Conservation (phyloP, 2,113 vertebrate species). For the Perccottus glenii region DNA sequence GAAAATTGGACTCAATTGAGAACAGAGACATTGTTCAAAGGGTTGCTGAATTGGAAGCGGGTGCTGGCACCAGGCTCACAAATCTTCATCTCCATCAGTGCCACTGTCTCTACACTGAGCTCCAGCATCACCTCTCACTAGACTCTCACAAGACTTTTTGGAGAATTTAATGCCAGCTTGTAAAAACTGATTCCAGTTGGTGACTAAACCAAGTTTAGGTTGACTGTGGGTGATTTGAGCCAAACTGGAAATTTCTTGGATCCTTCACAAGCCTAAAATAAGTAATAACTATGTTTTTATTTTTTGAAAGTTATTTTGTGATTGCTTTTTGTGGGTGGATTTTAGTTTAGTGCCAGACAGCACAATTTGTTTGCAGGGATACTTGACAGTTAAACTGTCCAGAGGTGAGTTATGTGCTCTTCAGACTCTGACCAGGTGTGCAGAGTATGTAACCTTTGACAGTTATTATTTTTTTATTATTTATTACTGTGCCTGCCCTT, state of each 20-base stretch:
- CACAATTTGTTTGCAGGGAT: constrained; percentile 47
- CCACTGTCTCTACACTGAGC: constrained; percentile 32
- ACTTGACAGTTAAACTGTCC: constrained; percentile 64
- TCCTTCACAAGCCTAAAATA: constrained; percentile 15
- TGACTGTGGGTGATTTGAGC: constrained; percentile 24
- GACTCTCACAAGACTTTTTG: background rate
- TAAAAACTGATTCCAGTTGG: constrained; percentile 49
- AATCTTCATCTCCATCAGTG: constrained; percentile 53
- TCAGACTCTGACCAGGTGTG: constrained; percentile 50
- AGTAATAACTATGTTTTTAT: background rate
- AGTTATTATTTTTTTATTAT: too few relatives aligned
- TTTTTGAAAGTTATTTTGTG: background rate
- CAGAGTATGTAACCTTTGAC: constrained; percentile 21
- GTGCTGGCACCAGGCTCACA: constrained; percentile 53
- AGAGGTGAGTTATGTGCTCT: constrained; percentile 47
- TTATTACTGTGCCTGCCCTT: constrained; percentile 16
- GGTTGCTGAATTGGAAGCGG: constrained; percentile 67
- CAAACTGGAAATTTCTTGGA: constrained; percentile 31
- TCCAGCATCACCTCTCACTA: constrained; percentile 29
- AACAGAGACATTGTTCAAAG: constrained; percentile 70
- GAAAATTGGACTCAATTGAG: constrained; percentile 70
- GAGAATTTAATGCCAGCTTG: too few relatives aligned
- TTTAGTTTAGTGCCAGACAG: constrained; percentile 19
- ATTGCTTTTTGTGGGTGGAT: constrained; percentile 17
- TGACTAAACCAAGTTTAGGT: constrained; percentile 22